Conservation (phyloP, 2,888 invertebrate species). For the Proisotoma minuta region DNA sequence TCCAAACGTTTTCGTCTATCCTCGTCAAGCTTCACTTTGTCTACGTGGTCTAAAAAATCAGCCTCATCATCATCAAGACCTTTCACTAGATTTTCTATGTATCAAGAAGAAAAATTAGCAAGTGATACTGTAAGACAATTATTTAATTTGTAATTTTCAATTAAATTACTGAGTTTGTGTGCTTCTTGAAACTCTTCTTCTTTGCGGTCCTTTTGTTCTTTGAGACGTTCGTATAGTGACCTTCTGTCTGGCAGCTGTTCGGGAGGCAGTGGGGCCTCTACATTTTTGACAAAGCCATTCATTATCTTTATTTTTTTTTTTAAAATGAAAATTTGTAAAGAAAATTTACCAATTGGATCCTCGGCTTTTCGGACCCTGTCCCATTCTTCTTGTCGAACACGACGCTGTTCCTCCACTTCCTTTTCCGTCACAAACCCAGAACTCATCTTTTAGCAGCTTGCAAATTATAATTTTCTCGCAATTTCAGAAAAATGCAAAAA, state of each 20-base stretch:
- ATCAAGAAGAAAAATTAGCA: neutral
- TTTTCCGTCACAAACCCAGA: slow-evolving; percentile 86
- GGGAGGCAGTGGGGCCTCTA: slow-evolving; percentile 74
- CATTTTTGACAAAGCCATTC: slow-evolving; percentile 43
- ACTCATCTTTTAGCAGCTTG: slow-evolving; percentile 70
- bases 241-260: slow-evolving; percentile 69
- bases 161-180: slow-evolving; percentile 84
- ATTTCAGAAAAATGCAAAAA: no score
- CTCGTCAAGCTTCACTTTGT: slow-evolving; percentile 76
- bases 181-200: slow-evolving; percentile 94
- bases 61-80: slow-evolving; percentile 95
- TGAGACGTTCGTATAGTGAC: slow-evolving; percentile 84
- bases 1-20: slow-evolving; percentile 78
- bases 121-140: neutral
- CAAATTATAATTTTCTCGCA: no score
- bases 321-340: neutral
- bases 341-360: slow-evolving; percentile 72
- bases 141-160: no score
- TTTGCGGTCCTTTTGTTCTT: slow-evolving; percentile 86
- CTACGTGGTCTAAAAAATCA: slow-evolving; percentile 86
- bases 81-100: slow-evolving; percentile 60
- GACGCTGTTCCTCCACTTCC: slow-evolving; percentile 74
- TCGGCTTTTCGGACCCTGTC: slow-evolving; percentile 86
- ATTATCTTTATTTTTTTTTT: slow-evolving; percentile 6
- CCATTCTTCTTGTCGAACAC: slow-evolving; percentile 90